Base-by-base conservation (phyloP, 2,797 vertebrate genomes). In the Chlorospingus flavigularis region DNA sequence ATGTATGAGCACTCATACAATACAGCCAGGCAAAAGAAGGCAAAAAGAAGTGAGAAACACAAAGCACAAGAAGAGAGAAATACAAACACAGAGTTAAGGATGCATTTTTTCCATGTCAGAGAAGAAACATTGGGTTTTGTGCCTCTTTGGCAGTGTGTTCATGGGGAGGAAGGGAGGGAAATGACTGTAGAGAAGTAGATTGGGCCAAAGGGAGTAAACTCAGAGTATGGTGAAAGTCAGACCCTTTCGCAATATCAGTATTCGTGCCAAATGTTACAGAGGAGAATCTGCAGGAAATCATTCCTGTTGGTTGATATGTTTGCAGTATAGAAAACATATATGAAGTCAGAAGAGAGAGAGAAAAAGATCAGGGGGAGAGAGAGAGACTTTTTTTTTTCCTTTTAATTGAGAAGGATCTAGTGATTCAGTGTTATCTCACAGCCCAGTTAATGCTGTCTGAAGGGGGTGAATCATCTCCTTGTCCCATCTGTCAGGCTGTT, bases 381-480 rank as follows among this genome's bases (percentile, higher is more conserved):
- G 45, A 26, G 55, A 68, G 40, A 26, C 48, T 33, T n/a, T 50
- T 68, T 37, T 43, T 61, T 35, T 58, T 11, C 23, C 24, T 37
- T 13, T 86, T 39, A 62, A 37, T 80, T 89, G 50, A 62, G 39
- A 74, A 54, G 30, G 21, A 7, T 66, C 28, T 40, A 61, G 58
- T 75, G 51, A 68, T 62, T 92, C 85, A 57, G 11, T 88, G 92
- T 91, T 91, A 79, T 96, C 72, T 90, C 33, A 60, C 37, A 70
- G 79, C 60, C 37, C 42, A 73, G 66, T 78, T 94, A 94, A 78
- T 85, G 26, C 79, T 88, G 66, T 90, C 55, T 91, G 58, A 73
- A 88, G 62, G 55, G 42, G 16, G 66, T 96, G 95, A 95, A 75
- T 96, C 92, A 96, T 92, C 62, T 43, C 66, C 24, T 67, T 86